Conservation (phyloP, 1,140 invertebrate species). For the Wasmannia auropunctata region DNA sequence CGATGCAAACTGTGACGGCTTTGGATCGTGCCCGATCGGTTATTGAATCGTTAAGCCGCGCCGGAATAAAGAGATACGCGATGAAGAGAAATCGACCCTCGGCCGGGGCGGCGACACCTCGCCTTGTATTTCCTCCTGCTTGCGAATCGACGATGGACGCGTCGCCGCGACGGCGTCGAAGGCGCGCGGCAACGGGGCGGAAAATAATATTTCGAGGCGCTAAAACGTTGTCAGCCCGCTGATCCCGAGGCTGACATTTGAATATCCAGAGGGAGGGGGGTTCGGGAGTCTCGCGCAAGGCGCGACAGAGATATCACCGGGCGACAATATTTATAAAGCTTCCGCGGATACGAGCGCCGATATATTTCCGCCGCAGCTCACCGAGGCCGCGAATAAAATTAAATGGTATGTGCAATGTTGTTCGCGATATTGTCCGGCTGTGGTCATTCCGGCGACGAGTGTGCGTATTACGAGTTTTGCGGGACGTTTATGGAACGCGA, state of each 20-base stretch:
- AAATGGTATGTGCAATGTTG: constrained; percentile 56
- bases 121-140: constrained; percentile 67
- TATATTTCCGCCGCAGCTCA: constrained; percentile 29
- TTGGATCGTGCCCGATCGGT: constrained; percentile 80
- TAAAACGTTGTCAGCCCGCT: constrained; percentile 84
- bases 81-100: constrained; percentile 68
- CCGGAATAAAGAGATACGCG: constrained; percentile 80
- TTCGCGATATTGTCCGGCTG: constrained; percentile 33
- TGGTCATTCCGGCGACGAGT: constrained; percentile 48
- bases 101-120: constrained; percentile 49
- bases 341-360: constrained; percentile 41
- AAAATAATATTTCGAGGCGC: constrained; percentile 84
- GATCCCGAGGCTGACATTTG: constrained; percentile 85
- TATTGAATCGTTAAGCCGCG: constrained; percentile 85
- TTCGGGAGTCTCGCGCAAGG: constrained; percentile 48
- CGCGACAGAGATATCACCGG: constrained; percentile 62
- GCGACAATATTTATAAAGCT: constrained; percentile 72
- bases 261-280: constrained; percentile 83
- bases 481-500: constrained; percentile 42
- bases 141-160: constrained; percentile 46
- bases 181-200: constrained; percentile 60
- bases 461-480: constrained; percentile 42
- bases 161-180: constrained; percentile 23
- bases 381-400: constrained; percentile 51
- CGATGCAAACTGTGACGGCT: constrained; percentile 79